Conservation (phyloP, 2,888 invertebrate species). For the Catocala nupta region DNA sequence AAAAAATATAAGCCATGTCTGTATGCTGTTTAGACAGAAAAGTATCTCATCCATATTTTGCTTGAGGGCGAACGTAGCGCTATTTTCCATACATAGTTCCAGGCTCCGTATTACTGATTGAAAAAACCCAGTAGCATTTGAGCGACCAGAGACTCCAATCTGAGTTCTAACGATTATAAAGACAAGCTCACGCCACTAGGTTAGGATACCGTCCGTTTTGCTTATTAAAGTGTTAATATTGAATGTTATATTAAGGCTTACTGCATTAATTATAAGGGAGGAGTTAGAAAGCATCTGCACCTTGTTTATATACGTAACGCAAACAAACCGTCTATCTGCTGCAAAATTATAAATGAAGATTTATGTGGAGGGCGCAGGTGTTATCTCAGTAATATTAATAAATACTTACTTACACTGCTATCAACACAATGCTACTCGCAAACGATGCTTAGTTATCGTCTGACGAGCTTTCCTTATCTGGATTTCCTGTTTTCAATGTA, state of each 20-base stretch:
- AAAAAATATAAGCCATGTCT: too few species aligned
- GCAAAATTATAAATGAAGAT: conserved; percentile 60
- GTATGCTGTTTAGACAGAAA: too few species aligned
- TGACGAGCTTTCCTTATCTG: conserved; percentile 62
- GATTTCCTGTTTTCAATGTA: conserved; percentile 60
- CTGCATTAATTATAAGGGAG: conserved; percentile 10
- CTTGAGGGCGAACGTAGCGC: too few species aligned
- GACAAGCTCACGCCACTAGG: too few species aligned
- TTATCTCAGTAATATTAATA: conserved; percentile 70
- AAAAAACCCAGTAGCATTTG: too few species aligned
- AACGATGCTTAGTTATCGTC: conserved; percentile 36
- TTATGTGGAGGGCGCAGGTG: conserved; percentile 68
- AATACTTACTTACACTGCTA: conserved; percentile 59
- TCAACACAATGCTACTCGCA: conserved; percentile 51
- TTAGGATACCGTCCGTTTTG: not conserved
- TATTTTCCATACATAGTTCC: too few species aligned
- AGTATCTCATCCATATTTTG: too few species aligned
- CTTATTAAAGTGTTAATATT: not conserved
- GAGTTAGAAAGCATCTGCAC: conserved; percentile 14
- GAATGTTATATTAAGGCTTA: not conserved
- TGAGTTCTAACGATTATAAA: too few species aligned
- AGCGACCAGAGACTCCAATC: too few species aligned
- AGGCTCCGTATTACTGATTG: too few species aligned
- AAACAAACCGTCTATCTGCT: conserved; percentile 30
- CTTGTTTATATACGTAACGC: conserved; percentile 12